Evolutionary conservation across 2,113 vertebrate species (phyloP), one percentile per base, ranked within the genome.

Genomic region (Tiliqua scincoides): DNA sequence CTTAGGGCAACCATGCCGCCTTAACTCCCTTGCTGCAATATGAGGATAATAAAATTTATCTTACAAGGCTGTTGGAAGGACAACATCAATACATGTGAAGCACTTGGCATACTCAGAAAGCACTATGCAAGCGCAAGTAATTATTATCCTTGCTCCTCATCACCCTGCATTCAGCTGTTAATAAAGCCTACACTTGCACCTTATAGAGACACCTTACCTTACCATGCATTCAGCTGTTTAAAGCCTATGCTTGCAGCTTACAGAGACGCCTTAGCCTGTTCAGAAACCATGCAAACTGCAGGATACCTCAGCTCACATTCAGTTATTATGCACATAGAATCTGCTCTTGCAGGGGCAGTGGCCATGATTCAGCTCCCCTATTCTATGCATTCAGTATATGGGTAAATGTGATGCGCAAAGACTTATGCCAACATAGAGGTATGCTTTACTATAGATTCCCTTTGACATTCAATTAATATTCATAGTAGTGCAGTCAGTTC

Each of bases 401-500:
- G 52, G 68, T 20, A 23, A 32, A 32, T 57, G 40, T 25, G 30
- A 48, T 48, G 23, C 67, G 27, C 30, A 84, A 65, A 23, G 40
- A 27, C 37, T 71, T 52, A 54, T 65, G 20, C 27, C 43, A 77
- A 40, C 14, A 35, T 14, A 11, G 30, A 54, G n/a, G n/a, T 8
- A 48, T 48, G 43, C 43, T 48, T 48, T 8, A 5, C 43, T 48
- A 48, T 48, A 84, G 35, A 48, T 85, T 74, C 63, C 61, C 40
- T 12, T 68, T 71, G 81, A 77, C 79, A 87, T 61, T 83, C 89
- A 91, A 79, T 74, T 37, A 84, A 32, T 30, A 25, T 63, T 21
- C 84, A 57, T 15, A 74, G 67, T 20, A 62, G 8, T 48, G 6
- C 30, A 57, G 23, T 48, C 70, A 85, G 25, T 86, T 85, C 54